Evolutionary conservation across 2,888 invertebrate species (phyloP), one percentile per base, ranked within the genome.

Genomic region (Cinara cedri): DNA sequence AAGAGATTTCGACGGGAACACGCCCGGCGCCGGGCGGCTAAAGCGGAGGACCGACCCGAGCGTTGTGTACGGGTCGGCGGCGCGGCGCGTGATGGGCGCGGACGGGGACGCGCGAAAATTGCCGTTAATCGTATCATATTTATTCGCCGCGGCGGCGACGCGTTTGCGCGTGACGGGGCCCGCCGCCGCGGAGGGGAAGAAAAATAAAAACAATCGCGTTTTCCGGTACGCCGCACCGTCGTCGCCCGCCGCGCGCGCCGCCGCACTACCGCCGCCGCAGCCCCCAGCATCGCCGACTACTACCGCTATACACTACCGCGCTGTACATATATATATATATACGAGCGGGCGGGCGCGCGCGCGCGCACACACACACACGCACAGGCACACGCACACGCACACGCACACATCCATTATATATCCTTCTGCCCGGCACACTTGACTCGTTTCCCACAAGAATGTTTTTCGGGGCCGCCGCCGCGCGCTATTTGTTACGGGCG

Each of bases 381-480:
- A n/a, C n/a, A n/a, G n/a, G n/a, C n/a, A n/a, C n/a, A n/a, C n/a
- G n/a, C n/a, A n/a, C n/a, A n/a, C n/a, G n/a, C n/a, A n/a, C n/a
- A n/a, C n/a, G n/a, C n/a, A n/a, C n/a, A n/a, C n/a, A 54, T 51
- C 60, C 51, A 72, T 72, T 72, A 62, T 62, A 74, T 63, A 62
- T 63, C 74, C 49, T 74, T 63, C 74, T 76, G 76, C 68, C 76
- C 57, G 46, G 76, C 51, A 78, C 76, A 78, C 76, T 78, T 78
- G 76, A 68, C 76, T 68, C 76, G 68, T 68, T 78, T 78, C 76
- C 76, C 76, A 78, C 76, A 68, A 68, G 49, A 63, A 68, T 60
- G 76, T 78, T 78, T n/a, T 68, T 70, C 62, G 46, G 46, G 16
- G 19, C 34, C 9, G 13, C 49, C 63, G 21, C n/a, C 14, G 11